These are phyloP conservation scores for Heliconius ismenius DNA, from an alignment of 2,888 invertebrate species.

Conservation along the genomic window DNA sequence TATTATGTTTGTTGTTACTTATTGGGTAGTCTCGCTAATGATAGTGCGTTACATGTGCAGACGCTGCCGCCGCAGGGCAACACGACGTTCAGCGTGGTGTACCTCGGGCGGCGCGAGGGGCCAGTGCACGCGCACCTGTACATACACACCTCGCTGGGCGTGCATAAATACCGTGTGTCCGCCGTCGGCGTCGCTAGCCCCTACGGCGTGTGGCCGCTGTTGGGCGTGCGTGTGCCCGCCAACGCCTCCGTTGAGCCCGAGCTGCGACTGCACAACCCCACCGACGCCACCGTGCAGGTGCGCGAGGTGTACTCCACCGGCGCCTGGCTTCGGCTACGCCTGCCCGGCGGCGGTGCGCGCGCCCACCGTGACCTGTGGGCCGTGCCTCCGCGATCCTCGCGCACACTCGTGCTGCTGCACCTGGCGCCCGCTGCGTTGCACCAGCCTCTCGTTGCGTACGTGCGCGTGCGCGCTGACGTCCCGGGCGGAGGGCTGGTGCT, in stretches of 20 bases:
- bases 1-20: no score
- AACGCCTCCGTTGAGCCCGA: constrained; percentile 95
- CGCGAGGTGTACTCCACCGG: constrained; percentile 93
- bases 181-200: constrained; percentile 94
- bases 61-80: constrained; percentile 94
- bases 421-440: constrained; percentile 64
- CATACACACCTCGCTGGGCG: constrained; percentile 97
- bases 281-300: constrained; percentile 87
- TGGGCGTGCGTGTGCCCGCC: constrained; percentile 94
- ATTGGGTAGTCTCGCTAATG: neutral
- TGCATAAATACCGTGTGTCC: constrained; percentile 92
- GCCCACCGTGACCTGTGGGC: constrained; percentile 93
- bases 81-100: constrained; percentile 97
- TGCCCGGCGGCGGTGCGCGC: constrained; percentile 89
- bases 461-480: constrained; percentile 58
- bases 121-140: constrained; percentile 92
- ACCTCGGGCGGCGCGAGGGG: constrained; percentile 95
- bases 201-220: constrained; percentile 94
- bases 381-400: constrained; percentile 93
- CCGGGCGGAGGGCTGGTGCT: constrained; percentile 68
- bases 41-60: constrained; percentile 69
- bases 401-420: constrained; percentile 92
- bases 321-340: constrained; percentile 94
- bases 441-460: constrained; percentile 78
- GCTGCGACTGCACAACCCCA: constrained; percentile 97